These are phyloP conservation scores for Octodonta nipae DNA, from an alignment of 2,888 invertebrate genomes.

Conservation along the genomic window DNA sequence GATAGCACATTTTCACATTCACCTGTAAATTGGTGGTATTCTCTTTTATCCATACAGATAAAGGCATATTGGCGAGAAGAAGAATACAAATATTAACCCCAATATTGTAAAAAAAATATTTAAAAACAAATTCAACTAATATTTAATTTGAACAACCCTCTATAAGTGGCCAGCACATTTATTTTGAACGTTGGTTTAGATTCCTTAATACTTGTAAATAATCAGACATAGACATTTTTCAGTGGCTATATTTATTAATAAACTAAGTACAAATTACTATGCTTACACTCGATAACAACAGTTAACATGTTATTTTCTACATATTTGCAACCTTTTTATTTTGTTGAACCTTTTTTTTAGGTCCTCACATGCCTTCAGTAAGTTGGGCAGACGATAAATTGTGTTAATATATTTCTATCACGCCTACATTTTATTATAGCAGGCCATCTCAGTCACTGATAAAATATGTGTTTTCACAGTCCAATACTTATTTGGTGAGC, in stretches of 20 bases:
- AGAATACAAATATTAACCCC: too few species aligned
- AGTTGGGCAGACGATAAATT: conserved; percentile 28
- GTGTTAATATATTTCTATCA: conserved; percentile 27
- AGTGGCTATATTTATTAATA: conserved; percentile 30
- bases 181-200: too few species aligned
- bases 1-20: too few species aligned
- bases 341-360: conserved; percentile 16
- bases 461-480: conserved; percentile 4
- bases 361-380: conserved; percentile 18
- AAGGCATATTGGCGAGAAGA: too few species aligned
- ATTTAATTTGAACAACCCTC: too few species aligned
- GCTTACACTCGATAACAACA: conserved; percentile 26
- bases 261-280: conserved; percentile 32
- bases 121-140: too few species aligned
- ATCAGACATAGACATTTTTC: conserved; percentile 25
- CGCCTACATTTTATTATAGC: conserved; percentile 28
- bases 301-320: conserved; percentile 28
- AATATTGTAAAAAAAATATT: too few species aligned
- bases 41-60: too few species aligned
- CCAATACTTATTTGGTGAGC: conserved; percentile 14
- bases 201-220: too few species aligned
- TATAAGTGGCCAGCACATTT: too few species aligned
- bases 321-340: conserved; percentile 28
- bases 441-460: conserved; percentile 13
- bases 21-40: too few species aligned